Conservation (phyloP, 2,888 invertebrate genomes). For the Sipunculus nudus region DNA sequence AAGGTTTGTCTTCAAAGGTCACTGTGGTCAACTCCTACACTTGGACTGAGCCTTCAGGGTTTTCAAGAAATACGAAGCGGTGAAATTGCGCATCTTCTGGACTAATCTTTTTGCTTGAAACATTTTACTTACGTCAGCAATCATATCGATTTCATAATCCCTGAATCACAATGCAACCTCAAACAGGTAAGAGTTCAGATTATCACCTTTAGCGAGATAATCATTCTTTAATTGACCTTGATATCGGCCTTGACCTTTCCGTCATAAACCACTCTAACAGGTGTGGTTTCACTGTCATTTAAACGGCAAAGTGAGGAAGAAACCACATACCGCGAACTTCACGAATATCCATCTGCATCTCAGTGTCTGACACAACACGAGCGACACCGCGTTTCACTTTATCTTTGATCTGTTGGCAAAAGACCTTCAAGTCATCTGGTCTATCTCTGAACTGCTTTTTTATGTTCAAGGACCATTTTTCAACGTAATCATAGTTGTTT, state of each 20-base stretch:
- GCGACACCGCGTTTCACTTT: conserved; percentile 5
- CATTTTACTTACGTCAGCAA: conserved; percentile 7
- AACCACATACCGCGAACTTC: background rate
- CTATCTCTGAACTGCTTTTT: conserved; percentile 8
- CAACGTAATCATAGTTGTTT: conserved; percentile 14
- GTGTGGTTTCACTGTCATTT: conserved; percentile 7
- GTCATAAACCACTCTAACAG: conserved; percentile 15
- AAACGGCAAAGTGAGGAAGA: background rate
- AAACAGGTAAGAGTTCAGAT: conserved; percentile 7
- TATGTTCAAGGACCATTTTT: conserved; percentile 8
- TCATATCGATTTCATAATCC: conserved; percentile 5
- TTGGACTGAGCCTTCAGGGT: background rate
- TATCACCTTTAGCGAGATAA: background rate
- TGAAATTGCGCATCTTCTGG: background rate
- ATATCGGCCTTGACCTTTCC: conserved; percentile 10
- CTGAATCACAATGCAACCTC: conserved; percentile 1
- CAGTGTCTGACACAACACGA: background rate
- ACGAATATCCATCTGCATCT: background rate
- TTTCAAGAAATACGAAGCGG: background rate
- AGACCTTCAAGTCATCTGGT: conserved; percentile 5
- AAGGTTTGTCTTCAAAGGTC: conserved; percentile 2
- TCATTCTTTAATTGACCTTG: conserved; percentile 13
- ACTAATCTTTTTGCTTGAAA: conserved; percentile 5
- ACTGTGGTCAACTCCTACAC: background rate
- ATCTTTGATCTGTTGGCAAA: conserved; percentile 15